phyloP scores from a whole-genome alignment of 1,140 invertebrate species.

The Mya arenaria region DNA sequence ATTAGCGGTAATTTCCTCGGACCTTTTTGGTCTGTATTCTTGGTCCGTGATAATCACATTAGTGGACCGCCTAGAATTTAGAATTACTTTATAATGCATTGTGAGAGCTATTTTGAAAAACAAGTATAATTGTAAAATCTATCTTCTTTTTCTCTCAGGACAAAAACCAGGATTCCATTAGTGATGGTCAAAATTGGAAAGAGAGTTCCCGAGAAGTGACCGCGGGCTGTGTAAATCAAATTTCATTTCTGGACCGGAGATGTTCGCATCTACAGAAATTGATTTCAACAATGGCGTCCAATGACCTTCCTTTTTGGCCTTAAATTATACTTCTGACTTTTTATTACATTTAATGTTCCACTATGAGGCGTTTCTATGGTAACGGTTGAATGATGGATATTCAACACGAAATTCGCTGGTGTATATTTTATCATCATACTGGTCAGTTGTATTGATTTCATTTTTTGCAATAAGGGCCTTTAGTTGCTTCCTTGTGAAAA shows the following conservation, averaged over 20 bases:
- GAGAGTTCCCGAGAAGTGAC: neutral
- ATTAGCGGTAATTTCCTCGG: constrained; percentile 44
- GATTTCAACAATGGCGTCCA: constrained; percentile 37
- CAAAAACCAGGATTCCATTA: constrained; percentile 45
- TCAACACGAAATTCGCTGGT: constrained; percentile 46
- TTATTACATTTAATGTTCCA: constrained; percentile 61
- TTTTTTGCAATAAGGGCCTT: constrained; percentile 45
- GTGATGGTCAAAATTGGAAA: neutral
- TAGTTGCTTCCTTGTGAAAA: constrained; percentile 20
- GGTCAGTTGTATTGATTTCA: constrained; percentile 56
- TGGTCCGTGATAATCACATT: constrained; percentile 34
- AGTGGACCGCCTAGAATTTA: constrained; percentile 39
- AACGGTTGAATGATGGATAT: constrained; percentile 54
- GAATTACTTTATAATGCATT: constrained; percentile 56
- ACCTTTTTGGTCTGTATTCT: constrained; percentile 14
- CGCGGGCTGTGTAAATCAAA: constrained; percentile 50
- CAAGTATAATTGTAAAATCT: constrained; percentile 57
- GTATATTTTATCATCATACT: constrained; percentile 57
- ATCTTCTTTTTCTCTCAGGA: neutral
- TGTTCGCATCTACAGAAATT: constrained; percentile 50
- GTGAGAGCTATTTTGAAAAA: constrained; percentile 50
- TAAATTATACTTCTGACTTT: constrained; percentile 58
- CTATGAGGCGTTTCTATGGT: constrained; percentile 51
- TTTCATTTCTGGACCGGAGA: constrained; percentile 10
- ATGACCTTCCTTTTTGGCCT: constrained; percentile 54